Evolutionary conservation across 2,797 vertebrate genomes (phyloP).

Genomic region (Hybognathus amarus): DNA sequence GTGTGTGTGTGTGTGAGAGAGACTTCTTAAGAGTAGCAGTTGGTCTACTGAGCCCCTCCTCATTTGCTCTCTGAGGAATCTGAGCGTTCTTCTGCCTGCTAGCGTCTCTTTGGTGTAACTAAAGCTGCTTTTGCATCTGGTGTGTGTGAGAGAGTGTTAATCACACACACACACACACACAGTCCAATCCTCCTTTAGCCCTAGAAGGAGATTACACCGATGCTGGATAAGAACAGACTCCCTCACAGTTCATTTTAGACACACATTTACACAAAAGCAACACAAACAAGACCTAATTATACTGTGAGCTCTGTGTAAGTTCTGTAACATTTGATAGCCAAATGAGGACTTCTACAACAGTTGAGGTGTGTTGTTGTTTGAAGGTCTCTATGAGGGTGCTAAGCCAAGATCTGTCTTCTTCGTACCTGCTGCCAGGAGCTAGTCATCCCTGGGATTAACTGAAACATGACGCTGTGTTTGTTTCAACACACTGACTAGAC

Average conservation of each 20-base stretch:
- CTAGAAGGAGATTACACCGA: conserved; percentile 38
- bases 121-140: conserved; percentile 57
- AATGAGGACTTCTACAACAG: not conserved
- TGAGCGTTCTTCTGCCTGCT: conserved; percentile 34
- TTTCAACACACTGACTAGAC: conserved; percentile 28
- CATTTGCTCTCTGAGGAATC: conserved; percentile 21
- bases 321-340: not conserved
- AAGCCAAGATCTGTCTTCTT: not conserved
- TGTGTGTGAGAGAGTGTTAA: conserved; percentile 53
- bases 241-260: conserved; percentile 8
- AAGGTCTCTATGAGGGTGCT: not conserved
- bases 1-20: not conserved
- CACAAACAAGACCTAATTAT: not conserved
- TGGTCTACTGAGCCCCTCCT: conserved; percentile 27
- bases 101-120: conserved; percentile 51
- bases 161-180: not conserved
- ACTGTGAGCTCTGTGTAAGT: not conserved
- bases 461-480: conserved; percentile 37
- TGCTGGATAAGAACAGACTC: conserved; percentile 40
- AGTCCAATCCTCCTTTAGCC: conserved; percentile 9
- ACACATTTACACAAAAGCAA: not conserved
- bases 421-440: conserved; percentile 16
- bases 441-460: conserved; percentile 21
- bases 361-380: not conserved
- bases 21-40: conserved; percentile 20